phyloP scores from a whole-genome alignment of 2,113 vertebrate genomes.

The Pycnonotus jocosus region DNA sequence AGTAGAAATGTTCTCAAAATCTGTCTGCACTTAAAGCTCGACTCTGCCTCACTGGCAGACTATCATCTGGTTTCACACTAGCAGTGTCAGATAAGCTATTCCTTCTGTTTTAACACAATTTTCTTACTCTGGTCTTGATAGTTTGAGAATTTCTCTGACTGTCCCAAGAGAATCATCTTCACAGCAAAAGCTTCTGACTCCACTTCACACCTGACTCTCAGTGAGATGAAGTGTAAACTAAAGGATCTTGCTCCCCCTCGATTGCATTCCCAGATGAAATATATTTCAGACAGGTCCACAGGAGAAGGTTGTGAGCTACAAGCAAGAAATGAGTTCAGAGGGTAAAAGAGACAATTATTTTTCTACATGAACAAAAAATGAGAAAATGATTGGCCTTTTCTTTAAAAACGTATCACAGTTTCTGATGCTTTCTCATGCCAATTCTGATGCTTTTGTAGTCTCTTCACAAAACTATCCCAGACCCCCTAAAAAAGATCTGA shows the following conservation, averaged over 20 bases:
- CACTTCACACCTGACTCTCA: not conserved
- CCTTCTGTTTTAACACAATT: not conserved
- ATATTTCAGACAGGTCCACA: not conserved
- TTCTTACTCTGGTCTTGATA: not conserved
- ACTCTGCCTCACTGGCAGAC: not conserved
- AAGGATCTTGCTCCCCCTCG: not conserved
- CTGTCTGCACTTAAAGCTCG: not conserved
- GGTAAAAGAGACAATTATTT: slow-evolving; percentile 20
- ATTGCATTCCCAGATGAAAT: not conserved
- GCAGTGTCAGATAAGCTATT: not conserved
- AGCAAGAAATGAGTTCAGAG: not conserved
- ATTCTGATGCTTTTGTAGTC: not conserved
- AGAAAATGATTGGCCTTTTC: not conserved
- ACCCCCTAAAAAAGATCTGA: not conserved
- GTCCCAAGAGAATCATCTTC: not conserved
- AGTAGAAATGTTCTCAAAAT: not conserved
- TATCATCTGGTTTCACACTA: not conserved
- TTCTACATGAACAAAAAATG: not conserved
- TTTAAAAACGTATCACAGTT: not conserved
- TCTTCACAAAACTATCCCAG: not conserved
- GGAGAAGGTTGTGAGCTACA: not conserved
- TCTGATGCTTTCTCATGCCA: not conserved
- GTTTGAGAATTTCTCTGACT: not conserved
- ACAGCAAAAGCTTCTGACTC: not conserved
- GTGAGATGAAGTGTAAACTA: not conserved